Base-by-base conservation (phyloP, 2,113 vertebrate genomes). In the Arothron firmamentum region DNA sequence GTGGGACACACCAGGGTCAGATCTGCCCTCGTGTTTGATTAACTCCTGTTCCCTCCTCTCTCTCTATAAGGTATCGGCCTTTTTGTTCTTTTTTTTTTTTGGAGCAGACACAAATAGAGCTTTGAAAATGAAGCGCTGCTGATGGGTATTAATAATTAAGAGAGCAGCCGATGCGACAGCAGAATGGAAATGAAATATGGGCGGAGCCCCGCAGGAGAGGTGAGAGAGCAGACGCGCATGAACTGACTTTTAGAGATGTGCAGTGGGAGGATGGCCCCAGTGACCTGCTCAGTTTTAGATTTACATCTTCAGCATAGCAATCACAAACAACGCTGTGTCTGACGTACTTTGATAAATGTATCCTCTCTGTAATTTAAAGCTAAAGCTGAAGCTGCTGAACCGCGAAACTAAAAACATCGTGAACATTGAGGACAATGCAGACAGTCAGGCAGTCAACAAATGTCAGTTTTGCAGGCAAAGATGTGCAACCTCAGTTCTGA, bases 121-220 rank as follows among this genome's bases (percentile, higher is more conserved):
- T 69, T 68, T 0, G 50, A 84, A 80, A 84, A 75, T 67, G 79
- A 82, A 75, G 50, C 71, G 58, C 62, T 38, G 45, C 70, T n/a
- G 52, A 67, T 62, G 71, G 66, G 72, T 71, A 85, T 87, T 67
- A 82, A 87, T 86, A 84, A 90, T 88, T 85, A 63, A 87, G 66
- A n/a, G 55, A 53, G 52, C 62, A 68, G 75, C 67, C 77, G 62
- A 46, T 58, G 75, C 62, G 50, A 77, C 71, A 80, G 63, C 69
- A 82, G 77, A 81, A 81, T 82, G 74, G 61, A 89, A 87, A 89
- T 88, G 82, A 87, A 88, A 85, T 83, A 77, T 75, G 70, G 74
- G 67, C 78, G 74, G 76, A 68, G 60, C 17, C 4, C 10, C 60
- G 60, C 43, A 48, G 54, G 54, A 69, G 66, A 63, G 69, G 69